A percentile compares a stretch with the other conserved stretches of the same genome.
Evolutionary conservation across 2,888 invertebrate genomes (phyloP).

Genomic region (Drosophila emarginata): DNA sequence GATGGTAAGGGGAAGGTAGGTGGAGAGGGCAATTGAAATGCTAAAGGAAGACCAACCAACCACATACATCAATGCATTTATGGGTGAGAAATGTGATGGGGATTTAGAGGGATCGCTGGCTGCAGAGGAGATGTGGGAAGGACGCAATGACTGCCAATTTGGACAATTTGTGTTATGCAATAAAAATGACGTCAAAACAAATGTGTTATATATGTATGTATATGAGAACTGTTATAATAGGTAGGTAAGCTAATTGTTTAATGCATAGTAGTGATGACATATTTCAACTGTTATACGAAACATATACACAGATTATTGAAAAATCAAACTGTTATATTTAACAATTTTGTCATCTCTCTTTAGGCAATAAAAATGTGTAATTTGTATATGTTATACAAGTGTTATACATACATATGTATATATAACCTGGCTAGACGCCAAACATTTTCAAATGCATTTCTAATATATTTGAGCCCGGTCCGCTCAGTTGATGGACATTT

Average conservation of each 20-base stretch:
- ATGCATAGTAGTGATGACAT: background rate
- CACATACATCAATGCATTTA: slow-evolving; percentile 40
- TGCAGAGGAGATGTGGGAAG: background rate
- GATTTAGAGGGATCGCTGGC: no score
- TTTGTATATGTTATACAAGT: background rate
- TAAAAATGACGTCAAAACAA: slow-evolving; percentile 54
- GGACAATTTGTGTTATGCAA: slow-evolving; percentile 72
- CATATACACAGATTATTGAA: background rate
- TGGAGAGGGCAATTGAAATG: no score
- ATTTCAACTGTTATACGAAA: background rate
- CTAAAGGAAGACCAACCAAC: slow-evolving; percentile 14
- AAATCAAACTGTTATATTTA: no score
- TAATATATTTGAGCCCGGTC: background rate
- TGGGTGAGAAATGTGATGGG: background rate
- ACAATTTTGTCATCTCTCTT: background rate
- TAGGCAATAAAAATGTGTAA: no score
- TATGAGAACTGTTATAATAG: slow-evolving; percentile 44
- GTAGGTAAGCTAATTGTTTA: background rate
- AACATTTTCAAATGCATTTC: slow-evolving; percentile 21
- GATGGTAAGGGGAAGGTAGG: no score
- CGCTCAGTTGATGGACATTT: slow-evolving; percentile 44
- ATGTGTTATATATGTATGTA: slow-evolving; percentile 30
- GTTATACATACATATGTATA: background rate
- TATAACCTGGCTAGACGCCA: slow-evolving; percentile 1
- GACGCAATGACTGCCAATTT: slow-evolving; percentile 56